Evolutionary conservation across 2,888 invertebrate species (phyloP), one percentile per base, ranked within the genome.

Genomic region (Dusona sp.): DNA sequence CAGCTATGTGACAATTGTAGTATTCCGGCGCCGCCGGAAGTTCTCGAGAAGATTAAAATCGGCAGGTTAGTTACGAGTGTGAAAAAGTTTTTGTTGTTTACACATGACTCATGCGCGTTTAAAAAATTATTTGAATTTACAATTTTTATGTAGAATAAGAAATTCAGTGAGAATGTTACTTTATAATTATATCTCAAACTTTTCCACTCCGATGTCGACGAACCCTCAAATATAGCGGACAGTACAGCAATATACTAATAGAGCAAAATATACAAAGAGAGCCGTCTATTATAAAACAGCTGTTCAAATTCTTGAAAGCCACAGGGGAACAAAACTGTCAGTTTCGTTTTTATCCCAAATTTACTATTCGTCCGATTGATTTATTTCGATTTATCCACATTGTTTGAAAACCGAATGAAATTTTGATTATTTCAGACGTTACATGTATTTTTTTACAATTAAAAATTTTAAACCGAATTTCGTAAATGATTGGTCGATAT

Each of bases 1-100:
- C 91, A 92, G 72, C 86, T 93, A 7, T 93, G 93, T 79, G 88
- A 91, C 72, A 92, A 92, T 84, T 88, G 88, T 1, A 89, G 90
- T 11, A 90, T 93, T 81, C 75, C 89, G 19, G 79, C 89, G 36
- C 90, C 91, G 11, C 75, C 88, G n/a, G 92, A 92, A 77, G 88
- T 93, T 87, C 84, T 88, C 19, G 91, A 91, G 36, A 91, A 92
- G 25, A 88, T 93, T 48, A 92, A 92, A 88, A 85, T 88, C 29
- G 91, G 91, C 89, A 91, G 92, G 93, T 93, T 85, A 91, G 88
- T 73, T 57, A 22, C 68, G 25, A 70, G 65, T 22, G 3, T 19
- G 8, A 36, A 68, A 42, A 36, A 72, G 77, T 73, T 79, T 73
- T 74, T 68, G 19, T 45, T 73, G 33, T 64, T 57, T 57, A 61